A percentile compares a stretch with the other conserved stretches of the same genome.
Evolutionary conservation across 2,113 vertebrate species (phyloP).

Genomic region (Ginglymostoma cirratum): DNA sequence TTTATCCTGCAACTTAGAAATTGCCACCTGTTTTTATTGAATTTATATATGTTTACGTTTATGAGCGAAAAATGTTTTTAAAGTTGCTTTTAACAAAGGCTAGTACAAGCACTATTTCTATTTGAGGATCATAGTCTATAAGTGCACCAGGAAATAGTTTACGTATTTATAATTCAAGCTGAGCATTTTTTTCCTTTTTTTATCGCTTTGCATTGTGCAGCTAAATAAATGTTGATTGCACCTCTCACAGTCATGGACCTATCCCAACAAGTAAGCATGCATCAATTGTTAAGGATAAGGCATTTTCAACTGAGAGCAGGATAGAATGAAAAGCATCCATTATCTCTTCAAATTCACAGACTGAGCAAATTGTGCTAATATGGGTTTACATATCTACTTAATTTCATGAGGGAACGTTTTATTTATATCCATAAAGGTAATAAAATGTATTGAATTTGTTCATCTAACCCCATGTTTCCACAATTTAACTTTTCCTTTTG

Average conservation of each 20-base stretch:
- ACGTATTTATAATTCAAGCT: neutral
- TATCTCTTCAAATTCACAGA: neutral
- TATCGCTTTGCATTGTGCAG: neutral
- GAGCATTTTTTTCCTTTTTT: neutral
- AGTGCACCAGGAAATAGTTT: neutral
- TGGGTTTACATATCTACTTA: neutral
- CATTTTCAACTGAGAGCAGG: neutral
- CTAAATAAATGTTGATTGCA: neutral
- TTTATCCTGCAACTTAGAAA: slow-evolving; percentile 61
- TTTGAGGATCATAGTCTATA: neutral
- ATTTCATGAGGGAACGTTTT: neutral
- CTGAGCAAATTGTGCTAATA: neutral
- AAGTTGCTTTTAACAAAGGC: slow-evolving; percentile 2
- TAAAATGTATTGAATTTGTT: neutral
- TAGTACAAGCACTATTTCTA: neutral
- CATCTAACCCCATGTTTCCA: neutral
- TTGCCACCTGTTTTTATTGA: slow-evolving; percentile 62
- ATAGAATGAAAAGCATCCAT: neutral
- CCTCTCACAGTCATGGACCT: neutral
- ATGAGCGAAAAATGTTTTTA: neutral
- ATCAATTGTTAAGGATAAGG: neutral
- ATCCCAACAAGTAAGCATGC: neutral
- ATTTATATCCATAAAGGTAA: neutral
- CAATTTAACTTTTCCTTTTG: neutral
- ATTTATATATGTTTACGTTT: slow-evolving; percentile 44